These are phyloP conservation scores for Sinocyclocheilus grahami DNA, from an alignment of 2,113 vertebrate species.

Conservation along the genomic window DNA sequence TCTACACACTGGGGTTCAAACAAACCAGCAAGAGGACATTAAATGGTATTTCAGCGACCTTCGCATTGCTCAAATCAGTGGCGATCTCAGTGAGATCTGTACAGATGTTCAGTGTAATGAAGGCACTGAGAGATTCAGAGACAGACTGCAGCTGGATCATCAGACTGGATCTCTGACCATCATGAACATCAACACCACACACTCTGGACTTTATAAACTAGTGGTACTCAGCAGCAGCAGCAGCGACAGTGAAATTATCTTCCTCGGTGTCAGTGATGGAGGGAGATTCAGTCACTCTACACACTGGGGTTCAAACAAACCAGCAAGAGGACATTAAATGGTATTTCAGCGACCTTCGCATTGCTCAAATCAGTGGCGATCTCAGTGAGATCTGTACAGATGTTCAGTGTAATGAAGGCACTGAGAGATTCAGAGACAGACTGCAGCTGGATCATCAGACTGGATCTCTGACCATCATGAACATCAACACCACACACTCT, in stretches of 20 bases:
- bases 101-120: neutral
- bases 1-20: no score
- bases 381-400: neutral
- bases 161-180: neutral
- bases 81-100: neutral
- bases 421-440: neutral
- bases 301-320: no score
- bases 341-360: no score
- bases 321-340: no score
- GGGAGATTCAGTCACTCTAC: no score
- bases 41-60: no score
- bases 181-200: neutral
- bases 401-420: neutral
- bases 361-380: no score
- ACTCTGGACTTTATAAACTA: neutral
- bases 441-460: neutral
- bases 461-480: no score
- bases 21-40: no score
- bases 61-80: no score
- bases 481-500: neutral
- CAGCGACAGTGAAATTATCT: neutral
- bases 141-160: neutral
- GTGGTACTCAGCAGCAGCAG: neutral
- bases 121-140: neutral
- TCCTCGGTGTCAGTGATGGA: neutral